phyloP scores from a whole-genome alignment of 2,113 vertebrate species.

The Mesoclemmys tuberculata region DNA sequence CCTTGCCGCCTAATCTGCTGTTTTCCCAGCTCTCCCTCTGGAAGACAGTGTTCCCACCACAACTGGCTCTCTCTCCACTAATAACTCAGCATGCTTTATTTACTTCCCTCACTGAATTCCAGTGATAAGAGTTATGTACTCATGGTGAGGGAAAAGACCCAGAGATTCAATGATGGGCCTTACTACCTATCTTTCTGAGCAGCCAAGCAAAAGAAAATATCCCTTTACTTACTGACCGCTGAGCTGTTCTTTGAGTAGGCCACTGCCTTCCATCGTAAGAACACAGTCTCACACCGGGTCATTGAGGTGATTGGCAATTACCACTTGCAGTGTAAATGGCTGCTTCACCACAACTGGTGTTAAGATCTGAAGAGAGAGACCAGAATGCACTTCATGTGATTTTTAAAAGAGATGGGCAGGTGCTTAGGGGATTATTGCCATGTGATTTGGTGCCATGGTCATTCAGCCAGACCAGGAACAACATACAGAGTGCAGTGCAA shows the following conservation, averaged over 20 bases:
- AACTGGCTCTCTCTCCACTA: no score
- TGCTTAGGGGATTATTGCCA: no score
- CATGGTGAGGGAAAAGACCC: not conserved
- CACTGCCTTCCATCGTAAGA: conserved; percentile 79
- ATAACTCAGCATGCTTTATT: not conserved
- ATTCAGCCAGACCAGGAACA: no score
- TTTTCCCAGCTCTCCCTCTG: not conserved
- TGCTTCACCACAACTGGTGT: conserved; percentile 25
- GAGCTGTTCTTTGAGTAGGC: conserved; percentile 69
- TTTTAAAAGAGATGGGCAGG: not conserved
- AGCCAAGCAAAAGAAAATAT: not conserved
- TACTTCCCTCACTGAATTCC: not conserved
- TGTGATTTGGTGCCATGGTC: no score
- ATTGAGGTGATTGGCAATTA: conserved; percentile 76
- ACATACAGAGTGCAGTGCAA: no score
- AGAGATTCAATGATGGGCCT: no score
- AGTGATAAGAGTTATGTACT: not conserved
- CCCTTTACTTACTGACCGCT: conserved; percentile 62
- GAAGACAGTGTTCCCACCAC: not conserved
- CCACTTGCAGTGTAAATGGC: conserved; percentile 23
- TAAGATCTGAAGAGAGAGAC: conserved; percentile 46
- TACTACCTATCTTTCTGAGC: not conserved
- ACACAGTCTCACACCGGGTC: conserved; percentile 62
- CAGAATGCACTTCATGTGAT: not conserved
- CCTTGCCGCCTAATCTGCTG: not conserved